These are phyloP conservation scores for Notamacropus eugenii DNA, from an alignment of 2,797 vertebrate genomes.

Conservation along the genomic window DNA sequence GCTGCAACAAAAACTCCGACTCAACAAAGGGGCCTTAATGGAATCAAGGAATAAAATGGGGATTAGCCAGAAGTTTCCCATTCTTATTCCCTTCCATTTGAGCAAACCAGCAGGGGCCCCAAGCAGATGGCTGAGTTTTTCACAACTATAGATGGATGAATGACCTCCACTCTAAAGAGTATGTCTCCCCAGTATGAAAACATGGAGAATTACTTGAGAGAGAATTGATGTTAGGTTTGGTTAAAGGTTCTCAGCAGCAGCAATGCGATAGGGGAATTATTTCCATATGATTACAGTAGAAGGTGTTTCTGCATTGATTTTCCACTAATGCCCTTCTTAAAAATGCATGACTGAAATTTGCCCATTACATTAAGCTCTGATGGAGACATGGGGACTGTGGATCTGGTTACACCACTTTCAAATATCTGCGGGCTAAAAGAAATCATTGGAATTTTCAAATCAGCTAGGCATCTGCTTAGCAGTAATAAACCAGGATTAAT, in stretches of 20 bases:
- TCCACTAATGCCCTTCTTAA: not conserved
- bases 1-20: constrained; percentile 4
- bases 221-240: not conserved
- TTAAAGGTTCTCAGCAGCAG: not conserved
- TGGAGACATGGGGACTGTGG: not conserved
- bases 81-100: not conserved
- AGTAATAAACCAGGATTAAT: constrained; percentile 72
- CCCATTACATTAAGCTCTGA: rapidly evolving
- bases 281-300: too few species aligned
- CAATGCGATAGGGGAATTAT: not conserved
- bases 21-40: not conserved
- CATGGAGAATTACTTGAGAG: not conserved
- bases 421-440: constrained; percentile 2
- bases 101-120: not conserved
- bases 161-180: not conserved
- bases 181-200: not conserved
- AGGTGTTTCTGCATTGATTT: not conserved
- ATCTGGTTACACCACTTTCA: not conserved
- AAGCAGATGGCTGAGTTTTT: not conserved
- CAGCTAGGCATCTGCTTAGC: constrained; percentile 62
- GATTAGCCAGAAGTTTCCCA: not conserved
- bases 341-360: not conserved
- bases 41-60: not conserved
- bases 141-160: not conserved
- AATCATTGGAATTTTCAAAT: constrained; percentile 66